Evolutionary conservation across 2,797 vertebrate genomes (phyloP), one percentile per base, ranked within the genome.

Genomic region (Helicolenus hilgendorfi): DNA sequence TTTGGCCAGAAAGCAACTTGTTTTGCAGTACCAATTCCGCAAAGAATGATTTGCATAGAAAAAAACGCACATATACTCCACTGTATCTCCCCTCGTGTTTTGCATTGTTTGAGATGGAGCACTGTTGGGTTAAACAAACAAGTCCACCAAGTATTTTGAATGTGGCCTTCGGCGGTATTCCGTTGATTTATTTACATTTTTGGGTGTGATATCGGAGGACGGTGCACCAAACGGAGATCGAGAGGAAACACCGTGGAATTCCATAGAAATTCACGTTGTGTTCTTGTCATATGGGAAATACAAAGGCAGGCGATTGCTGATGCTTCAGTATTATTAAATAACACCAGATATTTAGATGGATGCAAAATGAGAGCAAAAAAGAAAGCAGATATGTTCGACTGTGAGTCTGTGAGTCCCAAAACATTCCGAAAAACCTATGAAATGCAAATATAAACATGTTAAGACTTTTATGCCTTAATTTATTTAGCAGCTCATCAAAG

Each of bases 11-110:
- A 7, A 38, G 6, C 22, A n/a, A 22, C 26, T 59, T 36, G 27
- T 14, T 75, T 59, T 86, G 20, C 26, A n/a, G 14, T 2, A 7
- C 11, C 14, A 29, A 31, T 4, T 7, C 24, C 49, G 8, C 5
- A 10, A 71, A 29, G 2, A 29, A 72, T 29, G 68, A 75, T 92
- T 81, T 91, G 77, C 87, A 91, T 77, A 27, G 22, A 62, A 7
- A 70, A 77, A 76, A 49, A 20, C 18, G 18, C 45, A 49, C 45
- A 63, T 9, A 74, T 20, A 27, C 11, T 9, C 11, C 45, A 22
- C 5, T 27, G 1, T 36, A 53, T 5, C 7, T 45, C 13, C 10
- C 6, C 2, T 10, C 15, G 55, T 60, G 15, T 11, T 35, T 77
- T 84, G 49, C 49, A 65, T 26, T 27, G 27, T 20, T 2, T 14